phyloP scores from a whole-genome alignment of 2,113 vertebrate species.

The Ictalurus furcatus region DNA sequence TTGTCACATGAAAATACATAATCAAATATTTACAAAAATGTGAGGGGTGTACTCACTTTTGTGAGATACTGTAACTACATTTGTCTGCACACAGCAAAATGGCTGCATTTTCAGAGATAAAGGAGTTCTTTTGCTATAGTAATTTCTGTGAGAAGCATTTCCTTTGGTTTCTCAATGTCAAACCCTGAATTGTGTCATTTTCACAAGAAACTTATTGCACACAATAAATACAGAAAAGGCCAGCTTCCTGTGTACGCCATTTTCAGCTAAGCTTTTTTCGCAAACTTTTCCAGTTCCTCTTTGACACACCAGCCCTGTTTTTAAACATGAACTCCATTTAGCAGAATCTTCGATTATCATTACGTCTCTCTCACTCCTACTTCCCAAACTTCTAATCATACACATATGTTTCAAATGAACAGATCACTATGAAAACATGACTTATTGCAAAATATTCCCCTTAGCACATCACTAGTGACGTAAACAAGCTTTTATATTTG shows the following conservation, averaged over 20 bases:
- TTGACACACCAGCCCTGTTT: neutral
- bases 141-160: neutral
- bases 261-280: neutral
- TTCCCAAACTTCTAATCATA: neutral
- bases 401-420: neutral
- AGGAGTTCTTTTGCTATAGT: neutral
- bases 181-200: neutral
- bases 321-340: neutral
- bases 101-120: neutral
- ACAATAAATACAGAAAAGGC: neutral
- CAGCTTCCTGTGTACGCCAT: neutral
- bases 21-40: too few species aligned
- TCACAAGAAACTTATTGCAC: neutral
- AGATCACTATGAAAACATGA: neutral
- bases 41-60: too few species aligned
- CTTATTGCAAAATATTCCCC: neutral
- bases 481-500: neutral
- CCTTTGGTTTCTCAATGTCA: neutral
- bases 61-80: neutral
- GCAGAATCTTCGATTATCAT: neutral
- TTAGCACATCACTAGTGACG: neutral
- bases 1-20: too few species aligned
- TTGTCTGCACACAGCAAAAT: neutral
- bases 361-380: neutral
- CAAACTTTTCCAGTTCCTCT: neutral